Conservation (phyloP, 2,113 vertebrate genomes). For the Hippocampus barbouri region DNA sequence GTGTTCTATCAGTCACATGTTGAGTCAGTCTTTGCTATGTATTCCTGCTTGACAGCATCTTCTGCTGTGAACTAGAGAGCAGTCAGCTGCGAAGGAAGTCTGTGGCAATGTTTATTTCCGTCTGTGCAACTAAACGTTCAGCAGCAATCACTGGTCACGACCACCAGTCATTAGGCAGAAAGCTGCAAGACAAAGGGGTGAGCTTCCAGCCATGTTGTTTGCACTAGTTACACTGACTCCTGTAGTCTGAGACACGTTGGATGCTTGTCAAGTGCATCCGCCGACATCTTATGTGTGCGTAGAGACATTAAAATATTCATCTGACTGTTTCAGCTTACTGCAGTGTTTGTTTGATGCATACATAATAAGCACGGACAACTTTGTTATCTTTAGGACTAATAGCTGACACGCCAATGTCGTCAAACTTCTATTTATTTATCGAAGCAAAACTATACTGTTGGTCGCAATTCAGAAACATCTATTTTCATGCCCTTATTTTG, state of each 20-base stretch:
- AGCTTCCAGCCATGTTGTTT: background rate
- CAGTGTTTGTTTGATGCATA: background rate
- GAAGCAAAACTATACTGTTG: background rate
- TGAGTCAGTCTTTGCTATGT: slow-evolving; percentile 24
- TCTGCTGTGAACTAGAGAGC: slow-evolving; percentile 32
- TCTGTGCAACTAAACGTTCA: slow-evolving; percentile 36
- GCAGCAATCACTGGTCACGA: slow-evolving; percentile 44
- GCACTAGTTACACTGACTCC: background rate
- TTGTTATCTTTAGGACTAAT: background rate
- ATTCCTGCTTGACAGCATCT: slow-evolving; percentile 21
- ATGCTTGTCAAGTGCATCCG: background rate
- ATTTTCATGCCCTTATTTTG: background rate
- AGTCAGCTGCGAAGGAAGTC: slow-evolving; percentile 46
- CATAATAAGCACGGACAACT: background rate
- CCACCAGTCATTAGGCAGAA: slow-evolving; percentile 30
- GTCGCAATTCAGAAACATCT: background rate
- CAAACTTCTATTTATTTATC: too few species aligned
- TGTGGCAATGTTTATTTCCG: slow-evolving; percentile 37
- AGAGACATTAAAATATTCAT: background rate
- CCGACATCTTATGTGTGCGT: background rate
- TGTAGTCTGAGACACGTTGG: background rate
- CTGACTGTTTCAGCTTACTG: background rate
- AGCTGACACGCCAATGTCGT: too few species aligned
- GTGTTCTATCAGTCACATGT: slow-evolving; percentile 24
- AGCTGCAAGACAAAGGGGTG: slow-evolving; percentile 2